These are phyloP conservation scores for Aptenodytes forsteri DNA, from an alignment of 2,113 vertebrate species.

Conservation along the genomic window DNA sequence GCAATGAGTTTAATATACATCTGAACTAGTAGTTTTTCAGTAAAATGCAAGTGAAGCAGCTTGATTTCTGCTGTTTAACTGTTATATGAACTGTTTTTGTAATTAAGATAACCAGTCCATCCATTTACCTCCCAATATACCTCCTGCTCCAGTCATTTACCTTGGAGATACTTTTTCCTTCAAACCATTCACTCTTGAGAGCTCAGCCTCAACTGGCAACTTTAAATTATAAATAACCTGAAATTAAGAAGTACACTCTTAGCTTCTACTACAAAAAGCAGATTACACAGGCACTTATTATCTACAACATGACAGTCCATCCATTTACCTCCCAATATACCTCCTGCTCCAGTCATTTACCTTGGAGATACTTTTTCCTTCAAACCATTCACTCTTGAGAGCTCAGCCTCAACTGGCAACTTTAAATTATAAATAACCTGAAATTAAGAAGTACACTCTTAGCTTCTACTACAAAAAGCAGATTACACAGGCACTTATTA, in stretches of 20 bases:
- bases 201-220: slow-evolving; percentile 64
- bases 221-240: slow-evolving; percentile 75
- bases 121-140: background rate
- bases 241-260: slow-evolving; percentile 21
- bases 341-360: slow-evolving; percentile 27
- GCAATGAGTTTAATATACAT: background rate
- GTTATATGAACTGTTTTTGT: background rate
- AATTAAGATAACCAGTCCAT: background rate
- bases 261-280: background rate
- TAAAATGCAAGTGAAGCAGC: background rate
- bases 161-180: slow-evolving; percentile 58
- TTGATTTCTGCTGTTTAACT: background rate
- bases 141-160: slow-evolving; percentile 27
- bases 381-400: slow-evolving; percentile 60
- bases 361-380: slow-evolving; percentile 58
- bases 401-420: slow-evolving; percentile 64
- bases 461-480: background rate
- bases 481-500: background rate
- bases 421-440: slow-evolving; percentile 75
- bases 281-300: background rate
- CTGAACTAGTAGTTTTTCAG: background rate
- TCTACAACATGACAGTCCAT: background rate
- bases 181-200: slow-evolving; percentile 60
- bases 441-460: slow-evolving; percentile 21
- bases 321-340: background rate